These are phyloP conservation scores for Spinus olivaceus DNA, from an alignment of 2,797 vertebrate species.

Conservation along the genomic window DNA sequence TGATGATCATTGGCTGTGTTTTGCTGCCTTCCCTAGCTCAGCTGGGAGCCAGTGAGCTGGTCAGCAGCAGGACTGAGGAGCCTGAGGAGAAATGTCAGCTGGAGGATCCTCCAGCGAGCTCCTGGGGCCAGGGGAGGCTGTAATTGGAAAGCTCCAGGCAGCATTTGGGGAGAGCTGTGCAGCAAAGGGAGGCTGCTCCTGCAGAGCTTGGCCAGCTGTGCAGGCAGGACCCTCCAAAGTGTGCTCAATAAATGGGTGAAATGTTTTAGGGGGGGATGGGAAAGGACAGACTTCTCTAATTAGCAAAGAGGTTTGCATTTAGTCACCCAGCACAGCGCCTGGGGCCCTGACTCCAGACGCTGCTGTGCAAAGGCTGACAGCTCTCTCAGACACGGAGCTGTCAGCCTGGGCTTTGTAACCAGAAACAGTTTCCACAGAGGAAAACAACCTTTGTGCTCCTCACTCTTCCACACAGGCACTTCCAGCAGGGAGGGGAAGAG, in stretches of 20 bases:
- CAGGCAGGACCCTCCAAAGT: not conserved
- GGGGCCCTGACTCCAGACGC: constrained; percentile 49
- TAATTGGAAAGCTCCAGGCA: constrained; percentile 8
- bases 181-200: not conserved
- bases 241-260: not conserved
- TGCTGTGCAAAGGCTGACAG: constrained; percentile 50
- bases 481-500: not conserved
- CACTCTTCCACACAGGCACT: not conserved
- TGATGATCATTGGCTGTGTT: not conserved
- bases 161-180: not conserved
- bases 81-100: constrained; percentile 49
- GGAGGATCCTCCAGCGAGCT: not conserved
- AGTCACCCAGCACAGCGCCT: constrained; percentile 45
- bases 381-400: constrained; percentile 29
- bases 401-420: constrained; percentile 47
- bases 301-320: constrained; percentile 56
- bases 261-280: not conserved
- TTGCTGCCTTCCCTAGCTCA: constrained; percentile 1
- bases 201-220: not conserved
- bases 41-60: not conserved
- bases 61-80: constrained; percentile 20
- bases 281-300: constrained; percentile 36
- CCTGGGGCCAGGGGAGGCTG: not conserved
- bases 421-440: not conserved
- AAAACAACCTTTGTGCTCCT: constrained; percentile 27